A percentile compares a stretch with the other conserved stretches of the same genome.
These are phyloP conservation scores for Listronotus bonariensis DNA, from an alignment of 1,140 invertebrate species.

Conservation along the genomic window DNA sequence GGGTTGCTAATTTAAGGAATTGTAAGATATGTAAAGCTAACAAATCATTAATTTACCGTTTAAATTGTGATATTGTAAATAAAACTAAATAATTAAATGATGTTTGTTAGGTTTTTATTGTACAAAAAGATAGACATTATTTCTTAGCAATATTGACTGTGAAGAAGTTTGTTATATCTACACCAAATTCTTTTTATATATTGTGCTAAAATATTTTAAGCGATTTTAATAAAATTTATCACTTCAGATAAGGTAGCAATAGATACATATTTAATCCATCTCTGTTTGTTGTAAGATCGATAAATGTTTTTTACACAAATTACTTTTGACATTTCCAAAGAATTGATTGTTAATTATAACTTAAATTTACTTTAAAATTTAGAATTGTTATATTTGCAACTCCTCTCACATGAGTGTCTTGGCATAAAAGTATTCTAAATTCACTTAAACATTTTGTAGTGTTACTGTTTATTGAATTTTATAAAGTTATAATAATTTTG, in stretches of 20 bases:
- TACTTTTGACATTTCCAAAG: slow-evolving; percentile 4
- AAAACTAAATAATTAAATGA: slow-evolving; percentile 14
- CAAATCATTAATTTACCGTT: slow-evolving; percentile 28
- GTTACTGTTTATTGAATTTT: slow-evolving; percentile 37
- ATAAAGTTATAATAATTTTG: slow-evolving; percentile 34
- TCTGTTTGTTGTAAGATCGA: background rate
- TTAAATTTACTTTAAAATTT: slow-evolving; percentile 2
- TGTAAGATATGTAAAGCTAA: slow-evolving; percentile 23
- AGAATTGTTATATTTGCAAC: slow-evolving; percentile 15
- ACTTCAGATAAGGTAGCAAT: slow-evolving; percentile 9
- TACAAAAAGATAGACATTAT: slow-evolving; percentile 24
- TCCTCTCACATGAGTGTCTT: slow-evolving; percentile 34
- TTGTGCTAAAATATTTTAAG: slow-evolving; percentile 21
- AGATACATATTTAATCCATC: slow-evolving; percentile 1
- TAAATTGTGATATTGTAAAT: slow-evolving; percentile 39
- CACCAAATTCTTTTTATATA: slow-evolving; percentile 33
- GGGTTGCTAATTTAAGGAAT: slow-evolving; percentile 4
- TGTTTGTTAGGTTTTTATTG: slow-evolving; percentile 34
- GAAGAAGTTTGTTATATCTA: slow-evolving; percentile 33
- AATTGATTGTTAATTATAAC: background rate
- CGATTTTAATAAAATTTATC: slow-evolving; percentile 14
- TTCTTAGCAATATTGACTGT: slow-evolving; percentile 39
- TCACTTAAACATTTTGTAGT: slow-evolving; percentile 33
- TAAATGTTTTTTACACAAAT: slow-evolving; percentile 5
- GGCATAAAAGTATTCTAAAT: slow-evolving; percentile 27